Base-by-base conservation (phyloP, 2,797 vertebrate genomes). In the Peromyscus melanophrys region DNA sequence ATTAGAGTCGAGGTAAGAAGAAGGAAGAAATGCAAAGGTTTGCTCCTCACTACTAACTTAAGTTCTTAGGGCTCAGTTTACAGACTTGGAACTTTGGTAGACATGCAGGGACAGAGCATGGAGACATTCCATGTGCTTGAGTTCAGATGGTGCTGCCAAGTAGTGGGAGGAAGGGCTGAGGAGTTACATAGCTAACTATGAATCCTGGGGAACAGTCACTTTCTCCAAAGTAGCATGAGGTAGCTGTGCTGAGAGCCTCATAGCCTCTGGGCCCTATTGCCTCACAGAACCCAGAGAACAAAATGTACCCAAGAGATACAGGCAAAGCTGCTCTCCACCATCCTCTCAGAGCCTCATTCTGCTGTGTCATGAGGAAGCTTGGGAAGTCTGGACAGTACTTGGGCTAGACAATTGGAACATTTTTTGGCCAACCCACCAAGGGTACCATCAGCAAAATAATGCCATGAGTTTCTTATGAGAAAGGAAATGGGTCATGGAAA, bases 251-350 rank as follows among this genome's bases (percentile, higher is more conserved):
- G 80, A 25, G 52, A 21, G 73, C 43, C 55, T 63, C 52, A 40
- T 49, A 81, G 37, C 59, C 84, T 85, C 73, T 69, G 52, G 31
- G 84, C 9, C 40, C 16, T 81, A 61, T 92, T 86, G 37, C 55
- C 92, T 85, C 75, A 78, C 2, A 52, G 84, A 93, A 13, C 40
- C 19, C 11, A 87, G 90, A 89, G 46, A 95, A 96, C 13, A 77
- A 85, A 78, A 65, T 82, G 29, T 57, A 21, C 61, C 67, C 59
- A n/a, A 85, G 34, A 52, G 34, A 43, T 23, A 69, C 31, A 75
- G 19, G 34, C 29, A 29, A 77, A 63, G 16, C 1, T 91, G 23
- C 13, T 61, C 59, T 8, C 29, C 14, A 7, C 49, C 49, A 80
- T 67, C 23, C 9, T 49, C 37, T 25, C 27, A 67, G 81, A 90